These are phyloP conservation scores for Chelon labrosus DNA, from an alignment of 2,797 vertebrate genomes.

Conservation along the genomic window DNA sequence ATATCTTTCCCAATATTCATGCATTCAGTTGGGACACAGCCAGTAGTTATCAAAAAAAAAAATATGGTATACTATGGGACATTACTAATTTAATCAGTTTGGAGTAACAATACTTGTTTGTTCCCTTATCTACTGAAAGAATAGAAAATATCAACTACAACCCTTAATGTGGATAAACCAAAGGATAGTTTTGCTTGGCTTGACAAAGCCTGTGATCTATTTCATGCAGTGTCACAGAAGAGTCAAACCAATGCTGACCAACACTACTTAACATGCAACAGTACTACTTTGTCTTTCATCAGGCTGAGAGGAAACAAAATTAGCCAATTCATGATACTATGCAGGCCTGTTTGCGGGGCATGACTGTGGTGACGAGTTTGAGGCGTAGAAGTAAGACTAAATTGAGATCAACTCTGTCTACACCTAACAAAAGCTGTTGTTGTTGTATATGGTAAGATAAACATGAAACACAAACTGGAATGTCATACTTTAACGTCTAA, in stretches of 20 bases:
- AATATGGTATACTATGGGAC: not conserved
- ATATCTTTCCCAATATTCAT: not conserved
- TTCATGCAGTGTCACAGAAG: not conserved
- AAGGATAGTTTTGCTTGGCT: not conserved
- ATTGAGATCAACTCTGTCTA: not conserved
- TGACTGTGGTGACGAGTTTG: not conserved
- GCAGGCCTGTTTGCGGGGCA: not conserved
- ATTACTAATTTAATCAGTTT: not conserved
- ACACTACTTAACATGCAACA: not conserved
- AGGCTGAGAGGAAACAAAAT: not conserved
- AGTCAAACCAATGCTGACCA: not conserved
- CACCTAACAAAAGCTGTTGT: not conserved
- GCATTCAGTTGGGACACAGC: not conserved
- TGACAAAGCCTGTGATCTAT: not conserved
- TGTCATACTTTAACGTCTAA: not conserved
- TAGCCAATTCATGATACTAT: slow-evolving; percentile 5
- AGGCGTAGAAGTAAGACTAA: not conserved
- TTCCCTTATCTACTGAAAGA: not conserved
- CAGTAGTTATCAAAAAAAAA: not conserved
- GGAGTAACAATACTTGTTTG: not conserved
- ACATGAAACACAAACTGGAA: not conserved
- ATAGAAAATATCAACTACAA: not conserved
- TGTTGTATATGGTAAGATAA: not conserved
- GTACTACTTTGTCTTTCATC: not conserved
- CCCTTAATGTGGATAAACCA: not conserved